These are phyloP conservation scores for Pseudopleuronectes americanus DNA, from an alignment of 2,797 vertebrate species.

Conservation along the genomic window DNA sequence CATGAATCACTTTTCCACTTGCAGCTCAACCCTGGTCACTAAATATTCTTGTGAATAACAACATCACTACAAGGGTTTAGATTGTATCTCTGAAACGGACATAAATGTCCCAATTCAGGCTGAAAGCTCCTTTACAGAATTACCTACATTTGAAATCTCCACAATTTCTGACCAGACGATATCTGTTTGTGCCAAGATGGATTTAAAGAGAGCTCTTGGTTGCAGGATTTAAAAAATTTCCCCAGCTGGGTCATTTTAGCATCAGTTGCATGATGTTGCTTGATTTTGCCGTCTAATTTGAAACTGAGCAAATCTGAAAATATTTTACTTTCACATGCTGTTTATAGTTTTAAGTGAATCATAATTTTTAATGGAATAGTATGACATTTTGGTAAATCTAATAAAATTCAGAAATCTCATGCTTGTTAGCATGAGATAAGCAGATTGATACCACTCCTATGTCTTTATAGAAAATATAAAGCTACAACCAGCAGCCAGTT, in stretches of 20 bases:
- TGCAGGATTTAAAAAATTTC: conserved; percentile 20
- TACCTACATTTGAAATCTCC: conserved; percentile 11
- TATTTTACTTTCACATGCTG: not conserved
- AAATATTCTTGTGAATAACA: not conserved
- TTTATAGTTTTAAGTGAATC: no score
- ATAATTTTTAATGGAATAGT: not conserved
- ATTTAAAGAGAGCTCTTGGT: conserved; percentile 27
- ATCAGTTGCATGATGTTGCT: not conserved
- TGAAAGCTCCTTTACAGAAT: conserved; percentile 14
- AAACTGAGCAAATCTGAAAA: no score
- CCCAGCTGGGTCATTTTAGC: conserved; percentile 5
- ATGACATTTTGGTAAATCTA: conserved; percentile 2
- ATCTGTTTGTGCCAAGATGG: conserved; percentile 29
- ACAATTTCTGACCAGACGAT: conserved; percentile 12
- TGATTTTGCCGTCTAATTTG: not conserved
- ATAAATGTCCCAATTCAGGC: conserved; percentile 1
- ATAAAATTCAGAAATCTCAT: no score
- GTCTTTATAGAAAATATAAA: not conserved
- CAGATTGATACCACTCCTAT: not conserved
- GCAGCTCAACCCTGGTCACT: not conserved
- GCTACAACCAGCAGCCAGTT: not conserved
- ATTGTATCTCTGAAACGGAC: not conserved
- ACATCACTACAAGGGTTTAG: not conserved
- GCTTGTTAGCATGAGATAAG: not conserved
- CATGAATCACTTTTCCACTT: not conserved